Evolutionary conservation across 2,797 vertebrate species (phyloP).

Genomic region (Linurgus olivaceus): DNA sequence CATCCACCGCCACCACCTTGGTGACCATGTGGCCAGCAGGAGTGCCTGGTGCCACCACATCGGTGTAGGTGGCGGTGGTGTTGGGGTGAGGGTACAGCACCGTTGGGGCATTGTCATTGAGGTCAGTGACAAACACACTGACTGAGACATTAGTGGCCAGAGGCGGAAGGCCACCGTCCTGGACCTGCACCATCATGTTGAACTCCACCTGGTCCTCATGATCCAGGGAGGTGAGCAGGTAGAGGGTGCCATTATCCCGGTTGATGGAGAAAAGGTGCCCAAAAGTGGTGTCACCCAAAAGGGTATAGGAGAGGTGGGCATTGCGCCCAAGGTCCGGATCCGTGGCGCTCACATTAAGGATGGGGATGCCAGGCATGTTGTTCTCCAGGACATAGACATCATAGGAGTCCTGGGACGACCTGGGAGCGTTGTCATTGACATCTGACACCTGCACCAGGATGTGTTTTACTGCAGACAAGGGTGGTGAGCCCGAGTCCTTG

Average conservation of each 20-base stretch:
- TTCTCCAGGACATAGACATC: slow-evolving; percentile 86
- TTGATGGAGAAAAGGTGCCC: slow-evolving; percentile 89
- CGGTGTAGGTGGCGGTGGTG: slow-evolving; percentile 53
- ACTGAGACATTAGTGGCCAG: slow-evolving; percentile 79
- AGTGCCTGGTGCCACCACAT: slow-evolving; percentile 73
- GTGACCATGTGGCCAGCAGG: slow-evolving; percentile 79
- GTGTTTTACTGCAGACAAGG: slow-evolving; percentile 76
- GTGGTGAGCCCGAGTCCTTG: slow-evolving; percentile 78
- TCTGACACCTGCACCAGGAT: slow-evolving; percentile 83
- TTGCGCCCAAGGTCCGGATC: slow-evolving; percentile 81
- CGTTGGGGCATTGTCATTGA: slow-evolving; percentile 82
- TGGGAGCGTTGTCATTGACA: slow-evolving; percentile 86
- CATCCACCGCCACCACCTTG: slow-evolving; percentile 84
- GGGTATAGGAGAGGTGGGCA: slow-evolving; percentile 75
- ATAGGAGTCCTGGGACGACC: slow-evolving; percentile 78
- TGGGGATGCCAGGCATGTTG: slow-evolving; percentile 77
- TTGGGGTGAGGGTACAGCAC: slow-evolving; percentile 77
- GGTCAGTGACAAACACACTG: slow-evolving; percentile 79
- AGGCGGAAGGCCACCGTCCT: slow-evolving; percentile 74
- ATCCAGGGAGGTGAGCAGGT: slow-evolving; percentile 87
- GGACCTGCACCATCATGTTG: slow-evolving; percentile 75
- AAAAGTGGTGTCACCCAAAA: slow-evolving; percentile 61
- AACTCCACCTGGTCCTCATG: slow-evolving; percentile 88
- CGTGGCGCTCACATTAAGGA: slow-evolving; percentile 83
- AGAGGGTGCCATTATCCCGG: slow-evolving; percentile 86